These are phyloP conservation scores for Planiliza haematocheilus DNA, from an alignment of 2,113 vertebrate species.

Conservation along the genomic window DNA sequence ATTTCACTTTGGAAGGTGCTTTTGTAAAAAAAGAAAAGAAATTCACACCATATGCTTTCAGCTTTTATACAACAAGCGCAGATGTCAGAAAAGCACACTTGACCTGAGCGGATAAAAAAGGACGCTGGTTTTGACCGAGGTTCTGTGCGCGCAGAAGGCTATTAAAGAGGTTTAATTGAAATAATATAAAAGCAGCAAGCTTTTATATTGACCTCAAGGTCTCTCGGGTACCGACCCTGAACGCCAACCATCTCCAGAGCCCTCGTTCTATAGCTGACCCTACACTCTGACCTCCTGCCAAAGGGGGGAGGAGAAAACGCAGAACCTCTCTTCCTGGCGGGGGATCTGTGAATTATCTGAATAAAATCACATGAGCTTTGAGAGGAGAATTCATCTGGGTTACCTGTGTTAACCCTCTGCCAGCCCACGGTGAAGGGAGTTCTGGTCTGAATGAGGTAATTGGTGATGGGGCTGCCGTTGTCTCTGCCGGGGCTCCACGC, in stretches of 20 bases:
- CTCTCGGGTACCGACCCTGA: conserved; percentile 31
- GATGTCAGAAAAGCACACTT: background rate
- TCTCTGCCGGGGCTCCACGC: conserved; percentile 91
- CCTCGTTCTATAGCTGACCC: conserved; percentile 42
- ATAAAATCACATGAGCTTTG: conserved; percentile 25
- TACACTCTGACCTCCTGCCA: conserved; percentile 26
- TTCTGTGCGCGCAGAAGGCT: background rate
- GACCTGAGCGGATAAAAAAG: conserved; percentile 19
- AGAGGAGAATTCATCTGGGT: conserved; percentile 33
- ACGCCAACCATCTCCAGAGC: background rate
- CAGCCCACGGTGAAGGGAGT: conserved; percentile 95
- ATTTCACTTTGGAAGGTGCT: too few species aligned
- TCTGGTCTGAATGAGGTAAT: conserved; percentile 89
- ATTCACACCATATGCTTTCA: too few species aligned
- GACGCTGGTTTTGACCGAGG: conserved; percentile 4
- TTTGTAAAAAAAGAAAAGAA: too few species aligned
- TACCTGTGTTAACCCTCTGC: conserved; percentile 93
- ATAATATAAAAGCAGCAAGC: conserved; percentile 27
- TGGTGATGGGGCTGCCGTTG: conserved; percentile 90
- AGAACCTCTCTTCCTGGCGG: conserved; percentile 18
- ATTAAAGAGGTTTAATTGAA: conserved; percentile 37
- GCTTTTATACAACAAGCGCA: background rate
- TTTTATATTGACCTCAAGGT: conserved; percentile 10
- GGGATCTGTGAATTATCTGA: conserved; percentile 43
- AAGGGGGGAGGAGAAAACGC: conserved; percentile 1